Evolutionary conservation across 2,888 invertebrate genomes (phyloP).

Genomic region (Napeogenes sylphis): DNA sequence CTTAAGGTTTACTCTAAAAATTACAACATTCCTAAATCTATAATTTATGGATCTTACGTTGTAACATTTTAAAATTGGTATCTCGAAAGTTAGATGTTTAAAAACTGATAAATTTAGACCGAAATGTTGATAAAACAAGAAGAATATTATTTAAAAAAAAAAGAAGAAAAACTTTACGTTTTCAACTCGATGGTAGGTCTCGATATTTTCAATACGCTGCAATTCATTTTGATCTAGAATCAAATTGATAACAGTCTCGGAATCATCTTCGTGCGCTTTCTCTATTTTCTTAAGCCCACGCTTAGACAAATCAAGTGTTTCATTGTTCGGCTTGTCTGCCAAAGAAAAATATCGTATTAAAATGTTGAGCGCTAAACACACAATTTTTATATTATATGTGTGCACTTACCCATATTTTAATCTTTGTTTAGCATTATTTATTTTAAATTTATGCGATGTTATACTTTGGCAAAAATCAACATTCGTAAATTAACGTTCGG

Average conservation of each 20-base stretch:
- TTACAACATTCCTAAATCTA: too few relatives aligned
- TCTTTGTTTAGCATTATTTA: constrained; percentile 46
- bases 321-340: constrained; percentile 47
- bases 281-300: constrained; percentile 89
- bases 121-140: too few relatives aligned
- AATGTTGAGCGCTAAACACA: neutral
- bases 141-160: too few relatives aligned
- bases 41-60: too few relatives aligned
- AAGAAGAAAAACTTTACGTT: constrained; percentile 73
- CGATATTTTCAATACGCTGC: constrained; percentile 91
- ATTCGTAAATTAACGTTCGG: constrained; percentile 51
- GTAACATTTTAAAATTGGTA: too few relatives aligned
- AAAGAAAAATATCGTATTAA: constrained; percentile 25
- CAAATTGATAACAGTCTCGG: constrained; percentile 82
- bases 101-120: too few relatives aligned
- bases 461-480: constrained; percentile 54
- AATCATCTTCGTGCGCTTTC: constrained; percentile 83
- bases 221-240: constrained; percentile 92
- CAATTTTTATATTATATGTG: constrained; percentile 4
- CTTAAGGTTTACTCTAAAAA: too few relatives aligned
- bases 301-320: constrained; percentile 85
- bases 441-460: constrained; percentile 41
- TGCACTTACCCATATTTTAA: constrained; percentile 55
- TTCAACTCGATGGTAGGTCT: constrained; percentile 86
- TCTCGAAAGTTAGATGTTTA: too few relatives aligned